Evolutionary conservation across 1,140 invertebrate species (phyloP).

Genomic region (Gryllus bimaculatus): DNA sequence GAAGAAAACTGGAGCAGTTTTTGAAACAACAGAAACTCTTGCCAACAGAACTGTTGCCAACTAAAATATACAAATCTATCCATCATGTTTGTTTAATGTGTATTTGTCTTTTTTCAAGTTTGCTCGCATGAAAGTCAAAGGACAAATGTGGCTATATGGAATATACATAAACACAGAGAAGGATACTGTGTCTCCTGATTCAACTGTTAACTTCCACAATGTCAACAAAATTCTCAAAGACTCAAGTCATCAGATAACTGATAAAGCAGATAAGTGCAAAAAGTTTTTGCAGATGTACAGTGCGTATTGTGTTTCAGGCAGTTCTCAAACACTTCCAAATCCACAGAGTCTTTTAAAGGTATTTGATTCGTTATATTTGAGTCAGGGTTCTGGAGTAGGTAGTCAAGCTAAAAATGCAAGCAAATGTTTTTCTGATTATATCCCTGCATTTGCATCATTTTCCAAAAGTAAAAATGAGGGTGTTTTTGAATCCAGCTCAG

Average conservation of each 20-base stretch:
- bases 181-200: constrained; percentile 21
- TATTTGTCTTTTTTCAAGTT: constrained; percentile 31
- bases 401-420: background rate
- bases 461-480: background rate
- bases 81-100: background rate
- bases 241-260: constrained; percentile 30
- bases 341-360: constrained; percentile 14
- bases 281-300: constrained; percentile 19
- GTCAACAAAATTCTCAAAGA: constrained; percentile 28
- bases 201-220: constrained; percentile 16
- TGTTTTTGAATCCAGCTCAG: background rate
- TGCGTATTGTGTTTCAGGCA: constrained; percentile 2
- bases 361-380: constrained; percentile 15
- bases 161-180: constrained; percentile 33
- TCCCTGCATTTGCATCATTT: background rate
- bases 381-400: background rate
- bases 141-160: constrained; percentile 37
- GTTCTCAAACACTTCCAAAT: constrained; percentile 6
- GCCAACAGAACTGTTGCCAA: background rate
- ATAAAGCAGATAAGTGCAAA: constrained; percentile 24
- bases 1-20: too few relatives aligned
- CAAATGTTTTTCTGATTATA: constrained; percentile 2
- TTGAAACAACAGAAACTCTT: background rate
- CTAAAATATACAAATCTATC: background rate
- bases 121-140: constrained; percentile 34